Base-by-base conservation (phyloP, 2,797 vertebrate species). In the Yasuhikotakia modesta region DNA sequence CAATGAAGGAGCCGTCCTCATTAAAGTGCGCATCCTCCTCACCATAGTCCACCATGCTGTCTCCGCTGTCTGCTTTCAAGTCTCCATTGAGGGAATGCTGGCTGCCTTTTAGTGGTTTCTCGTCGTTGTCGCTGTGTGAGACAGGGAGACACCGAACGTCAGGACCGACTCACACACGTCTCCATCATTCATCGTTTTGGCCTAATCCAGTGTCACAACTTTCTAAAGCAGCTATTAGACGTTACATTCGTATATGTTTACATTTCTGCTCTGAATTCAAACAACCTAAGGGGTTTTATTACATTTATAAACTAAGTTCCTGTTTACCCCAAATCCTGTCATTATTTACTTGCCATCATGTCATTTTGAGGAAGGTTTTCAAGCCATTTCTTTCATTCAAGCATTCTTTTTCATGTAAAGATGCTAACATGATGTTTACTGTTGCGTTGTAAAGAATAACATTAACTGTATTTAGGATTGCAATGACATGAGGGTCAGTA, bases 1-100 rank as follows among this genome's bases (percentile, higher is more conserved):
- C 97, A 74, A 98, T 99, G 82, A 99, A 99, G 14, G 97, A 99
- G 73, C 97, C 97, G 8, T 99, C 97, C 91, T 99, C 97, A 50
- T 95, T 97, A 93, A 99, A 99, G 82, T 97, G 95, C 46, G 85
- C 93, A 1, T 98, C 96, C 87, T 97, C 96, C 0, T 96, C 96
- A 21, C 95, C 96, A 16, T 98, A 99, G 88, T 97, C 95, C 81
- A 96, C 97, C 87, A 99, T 90, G 87, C 97, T 99, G 91, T 99
- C 96, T 67, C 95, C 95, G 52, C 97, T 98, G 87, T 93, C 96
- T n/a, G 92, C 90, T 89, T 96, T 97, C 86, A 95, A 93, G 81
- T 95, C 92, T 76, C 94, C 93, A 77, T 92, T 92, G 65, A 98
- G 90, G 27, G 96, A 97, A 84, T 82, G 94, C 17, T 94, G 92